phyloP scores from a whole-genome alignment of 1,140 invertebrate species.

The Tetramorium simillimum region DNA sequence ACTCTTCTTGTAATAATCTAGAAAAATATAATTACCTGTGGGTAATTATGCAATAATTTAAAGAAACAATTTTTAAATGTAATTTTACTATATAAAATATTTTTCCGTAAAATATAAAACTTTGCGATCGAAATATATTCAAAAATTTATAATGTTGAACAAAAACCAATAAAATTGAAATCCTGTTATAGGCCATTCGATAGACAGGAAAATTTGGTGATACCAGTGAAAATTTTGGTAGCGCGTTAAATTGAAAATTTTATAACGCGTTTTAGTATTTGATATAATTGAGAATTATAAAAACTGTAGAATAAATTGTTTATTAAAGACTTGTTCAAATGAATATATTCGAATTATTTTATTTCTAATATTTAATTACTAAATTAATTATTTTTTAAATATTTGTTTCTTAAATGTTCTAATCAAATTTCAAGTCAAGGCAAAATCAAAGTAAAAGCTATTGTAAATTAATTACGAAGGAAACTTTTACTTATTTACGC shows the following conservation, averaged over 20 bases:
- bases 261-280: not conserved
- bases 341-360: not conserved
- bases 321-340: not conserved
- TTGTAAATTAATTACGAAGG: not conserved
- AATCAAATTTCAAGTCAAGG: not conserved
- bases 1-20: not conserved
- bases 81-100: not conserved
- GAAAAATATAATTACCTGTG: not conserved
- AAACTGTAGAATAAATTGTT: not conserved
- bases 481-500: not conserved
- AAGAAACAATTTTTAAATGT: not conserved
- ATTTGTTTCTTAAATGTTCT: not conserved
- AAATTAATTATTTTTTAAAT: not conserved
- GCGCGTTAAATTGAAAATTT: not conserved
- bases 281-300: not conserved
- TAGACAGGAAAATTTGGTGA: constrained; percentile 39
- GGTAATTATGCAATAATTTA: not conserved
- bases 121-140: not conserved
- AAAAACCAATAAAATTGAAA: not conserved
- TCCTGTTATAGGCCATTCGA: constrained; percentile 37
- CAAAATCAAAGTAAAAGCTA: not conserved
- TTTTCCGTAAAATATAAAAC: not conserved
- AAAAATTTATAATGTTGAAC: not conserved
- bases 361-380: constrained; percentile 2
- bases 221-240: constrained; percentile 23